Evolutionary conservation across 2,797 vertebrate species (phyloP), one percentile per base, ranked within the genome.

Genomic region (Thunnus albacares): DNA sequence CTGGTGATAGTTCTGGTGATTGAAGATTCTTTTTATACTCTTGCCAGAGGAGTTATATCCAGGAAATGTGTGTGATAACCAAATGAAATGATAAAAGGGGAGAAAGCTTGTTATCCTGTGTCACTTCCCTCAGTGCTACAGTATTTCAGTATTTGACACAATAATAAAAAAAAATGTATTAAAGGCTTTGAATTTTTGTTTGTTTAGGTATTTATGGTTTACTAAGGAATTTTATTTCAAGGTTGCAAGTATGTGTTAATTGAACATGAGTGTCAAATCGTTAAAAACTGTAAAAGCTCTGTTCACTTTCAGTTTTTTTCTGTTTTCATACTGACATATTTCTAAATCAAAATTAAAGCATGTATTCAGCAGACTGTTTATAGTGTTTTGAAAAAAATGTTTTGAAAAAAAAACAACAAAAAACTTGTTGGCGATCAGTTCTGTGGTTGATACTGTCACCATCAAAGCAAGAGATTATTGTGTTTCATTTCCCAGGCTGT

Each of bases 1-100:
- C 38, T 43, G 35, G 71, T 67, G 52, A 59, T 59, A 49, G 43
- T 47, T n/a, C 15, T 41, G 22, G 24, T 68, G 71, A 79, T 17
- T 71, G 51, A 74, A 53, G 18, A 70, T 66, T 83, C 20, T 11
- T 63, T 81, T 76, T n/a, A 43, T 70, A 26, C 51, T 55, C 13
- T 55, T 57, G 26, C n/a, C 47, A 43, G 28, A n/a, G 47, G 12
- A 38, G 38, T 3, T 12, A 22, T 17, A 20, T 68, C 22, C 51
- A 41, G 18, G 56, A 62, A 55, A 51, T 15, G 35, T 60, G 35
- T 59, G 15, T 15, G 18, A 18, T 13, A 22, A 14, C 30, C 4
- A 2, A 70, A 38, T 52, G 3, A 55, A 65, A 43, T 56, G 8
- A 65, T 63, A 3, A 55, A n/a, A 56, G 6, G 17, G 63, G 55